These are phyloP conservation scores for Archivesica marissinica DNA, from an alignment of 1,140 invertebrate genomes.

Conservation along the genomic window DNA sequence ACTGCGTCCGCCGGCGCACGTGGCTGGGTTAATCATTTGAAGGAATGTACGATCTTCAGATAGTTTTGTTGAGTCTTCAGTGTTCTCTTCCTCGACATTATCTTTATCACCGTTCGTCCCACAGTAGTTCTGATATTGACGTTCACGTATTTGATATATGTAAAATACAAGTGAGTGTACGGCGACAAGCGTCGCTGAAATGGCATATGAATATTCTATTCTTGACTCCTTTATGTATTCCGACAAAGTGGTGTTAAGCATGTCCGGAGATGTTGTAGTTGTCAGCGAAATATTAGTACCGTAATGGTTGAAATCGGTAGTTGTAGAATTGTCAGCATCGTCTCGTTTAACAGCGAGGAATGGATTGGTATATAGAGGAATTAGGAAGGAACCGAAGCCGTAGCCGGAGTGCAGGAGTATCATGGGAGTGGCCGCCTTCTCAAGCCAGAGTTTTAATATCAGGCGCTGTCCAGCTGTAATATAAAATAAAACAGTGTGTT, in stretches of 20 bases:
- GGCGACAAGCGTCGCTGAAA: constrained; percentile 58
- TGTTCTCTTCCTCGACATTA: background rate
- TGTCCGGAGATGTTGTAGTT: background rate
- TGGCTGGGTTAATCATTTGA: constrained; percentile 66
- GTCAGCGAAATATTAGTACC: background rate
- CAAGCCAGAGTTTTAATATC: constrained; percentile 15
- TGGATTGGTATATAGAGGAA: constrained; percentile 46
- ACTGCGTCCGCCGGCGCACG: constrained; percentile 65
- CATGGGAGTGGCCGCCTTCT: constrained; percentile 40
- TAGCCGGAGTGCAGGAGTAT: constrained; percentile 44
- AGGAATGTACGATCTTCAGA: constrained; percentile 8
- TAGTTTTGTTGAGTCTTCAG: background rate
- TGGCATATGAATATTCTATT: constrained; percentile 70
- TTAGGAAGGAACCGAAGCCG: constrained; percentile 44
- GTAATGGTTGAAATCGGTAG: too few relatives aligned
- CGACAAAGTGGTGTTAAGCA: background rate
- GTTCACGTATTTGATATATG: constrained; percentile 56
- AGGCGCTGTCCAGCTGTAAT: constrained; percentile 35
- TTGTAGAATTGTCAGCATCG: background rate
- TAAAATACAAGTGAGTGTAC: constrained; percentile 65
- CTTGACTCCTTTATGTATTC: constrained; percentile 61
- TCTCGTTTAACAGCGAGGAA: constrained; percentile 33
- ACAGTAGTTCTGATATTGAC: background rate
- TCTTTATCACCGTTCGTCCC: background rate
- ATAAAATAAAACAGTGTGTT: too few relatives aligned